Percentiles rank a stretch among this genome's conserved stretches.
Evolutionary conservation across 2,888 invertebrate species (phyloP).

Genomic region (Gortyna flavago): DNA sequence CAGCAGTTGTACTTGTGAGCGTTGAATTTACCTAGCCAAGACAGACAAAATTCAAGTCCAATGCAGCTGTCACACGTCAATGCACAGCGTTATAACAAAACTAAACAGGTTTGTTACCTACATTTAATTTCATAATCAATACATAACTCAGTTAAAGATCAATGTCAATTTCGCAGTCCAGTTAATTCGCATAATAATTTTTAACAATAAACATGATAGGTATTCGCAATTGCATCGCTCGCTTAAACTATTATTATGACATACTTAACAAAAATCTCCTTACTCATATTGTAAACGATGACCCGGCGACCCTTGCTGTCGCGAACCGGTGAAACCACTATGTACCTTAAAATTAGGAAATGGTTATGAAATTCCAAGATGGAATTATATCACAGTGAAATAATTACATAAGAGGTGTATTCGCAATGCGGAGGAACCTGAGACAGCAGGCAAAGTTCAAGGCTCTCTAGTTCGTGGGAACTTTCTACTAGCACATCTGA

Average conservation of each 20-base stretch:
- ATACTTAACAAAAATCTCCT: constrained; percentile 73
- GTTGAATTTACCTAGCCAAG: constrained; percentile 91
- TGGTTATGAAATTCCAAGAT: constrained; percentile 72
- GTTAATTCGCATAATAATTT: constrained; percentile 43
- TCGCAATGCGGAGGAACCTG: constrained; percentile 61
- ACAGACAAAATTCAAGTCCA: constrained; percentile 14
- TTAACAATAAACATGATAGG: constrained; percentile 24
- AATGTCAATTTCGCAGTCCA: constrained; percentile 51
- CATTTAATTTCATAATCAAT: constrained; percentile 18
- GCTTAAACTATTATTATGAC: constrained; percentile 50
- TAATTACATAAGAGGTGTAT: constrained; percentile 63
- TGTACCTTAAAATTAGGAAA: constrained; percentile 90
- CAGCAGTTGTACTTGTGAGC: constrained; percentile 91
- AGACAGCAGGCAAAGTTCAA: constrained; percentile 68
- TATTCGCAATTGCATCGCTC: constrained; percentile 61
- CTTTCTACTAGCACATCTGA: constrained; percentile 66
- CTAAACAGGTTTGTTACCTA: background rate
- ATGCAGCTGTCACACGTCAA: background rate
- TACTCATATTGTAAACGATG: constrained; percentile 91
- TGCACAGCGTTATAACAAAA: constrained; percentile 5
- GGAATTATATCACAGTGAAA: constrained; percentile 74
- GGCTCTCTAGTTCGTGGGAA: constrained; percentile 70
- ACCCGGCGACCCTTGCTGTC: constrained; percentile 94
- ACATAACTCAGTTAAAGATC: constrained; percentile 4
- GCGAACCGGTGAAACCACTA: constrained; percentile 93